Evolutionary conservation across 2,797 vertebrate genomes (phyloP).

Genomic region (Odontamblyopus lacepedii): DNA sequence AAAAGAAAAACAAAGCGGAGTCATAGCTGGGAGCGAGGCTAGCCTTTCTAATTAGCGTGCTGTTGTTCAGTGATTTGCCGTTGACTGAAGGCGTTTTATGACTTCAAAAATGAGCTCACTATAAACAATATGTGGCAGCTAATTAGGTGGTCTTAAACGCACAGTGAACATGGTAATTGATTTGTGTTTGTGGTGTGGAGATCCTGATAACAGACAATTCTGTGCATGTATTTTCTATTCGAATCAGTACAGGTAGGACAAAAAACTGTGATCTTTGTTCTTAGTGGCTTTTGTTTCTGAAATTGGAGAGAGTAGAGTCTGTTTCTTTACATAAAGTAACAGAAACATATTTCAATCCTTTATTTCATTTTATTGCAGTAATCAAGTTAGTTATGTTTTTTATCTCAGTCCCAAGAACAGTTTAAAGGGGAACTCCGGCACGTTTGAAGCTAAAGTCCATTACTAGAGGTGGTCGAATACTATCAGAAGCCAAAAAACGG

Average conservation of each 20-base stretch:
- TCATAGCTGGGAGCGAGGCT: slow-evolving; percentile 20
- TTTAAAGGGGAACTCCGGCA: no score
- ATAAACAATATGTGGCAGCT: slow-evolving; percentile 50
- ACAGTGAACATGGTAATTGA: slow-evolving; percentile 36
- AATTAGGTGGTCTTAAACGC: slow-evolving; percentile 47
- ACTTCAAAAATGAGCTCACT: slow-evolving; percentile 39
- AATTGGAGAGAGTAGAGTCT: background rate
- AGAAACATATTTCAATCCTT: no score
- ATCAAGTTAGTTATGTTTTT: background rate
- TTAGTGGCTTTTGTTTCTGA: background rate
- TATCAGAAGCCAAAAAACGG: no score
- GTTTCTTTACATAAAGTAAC: no score
- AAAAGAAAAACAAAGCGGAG: slow-evolving; percentile 16
- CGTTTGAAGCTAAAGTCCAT: no score
- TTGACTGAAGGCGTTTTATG: slow-evolving; percentile 39
- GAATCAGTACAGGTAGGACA: background rate
- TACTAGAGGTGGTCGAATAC: no score
- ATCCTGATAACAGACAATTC: slow-evolving; percentile 1
- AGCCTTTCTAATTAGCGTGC: slow-evolving; percentile 36
- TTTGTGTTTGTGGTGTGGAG: slow-evolving; percentile 28
- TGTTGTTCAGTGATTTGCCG: slow-evolving; percentile 42
- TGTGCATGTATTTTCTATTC: background rate
- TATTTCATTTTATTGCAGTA: background rate
- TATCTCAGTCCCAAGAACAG: no score
- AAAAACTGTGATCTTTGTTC: background rate